phyloP scores from a whole-genome alignment of 2,113 vertebrate species.

The Siphamia tubifer region DNA sequence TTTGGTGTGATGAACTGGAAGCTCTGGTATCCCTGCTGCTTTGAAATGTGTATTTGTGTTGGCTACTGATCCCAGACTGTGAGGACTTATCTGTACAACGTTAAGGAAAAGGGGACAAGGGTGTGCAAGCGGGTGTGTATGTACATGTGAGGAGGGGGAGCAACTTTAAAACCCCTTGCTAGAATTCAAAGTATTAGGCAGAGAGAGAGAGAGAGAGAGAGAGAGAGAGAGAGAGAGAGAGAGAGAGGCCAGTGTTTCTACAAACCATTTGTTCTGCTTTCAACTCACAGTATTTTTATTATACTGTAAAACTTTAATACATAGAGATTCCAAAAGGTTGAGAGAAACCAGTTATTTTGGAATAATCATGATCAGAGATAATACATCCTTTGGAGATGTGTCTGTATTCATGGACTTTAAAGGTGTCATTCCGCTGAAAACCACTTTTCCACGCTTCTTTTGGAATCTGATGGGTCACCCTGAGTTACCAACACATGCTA shows the following conservation, averaged over 20 bases:
- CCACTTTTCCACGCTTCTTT: too few species aligned
- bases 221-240: too few species aligned
- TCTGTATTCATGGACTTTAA: too few species aligned
- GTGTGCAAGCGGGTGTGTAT: conserved; percentile 20
- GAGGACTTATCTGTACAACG: conserved; percentile 60
- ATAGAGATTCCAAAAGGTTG: not conserved
- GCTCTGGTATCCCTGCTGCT: conserved; percentile 62
- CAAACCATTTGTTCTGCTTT: conserved; percentile 20
- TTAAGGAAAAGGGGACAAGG: conserved; percentile 31
- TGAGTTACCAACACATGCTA: too few species aligned
- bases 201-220: too few species aligned
- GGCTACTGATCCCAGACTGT: conserved; percentile 57
- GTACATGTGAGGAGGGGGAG: not conserved
- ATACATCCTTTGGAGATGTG: too few species aligned
- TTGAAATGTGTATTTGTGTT: conserved; percentile 78
- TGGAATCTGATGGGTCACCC: too few species aligned
- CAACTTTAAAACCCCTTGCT: conserved; percentile 16
- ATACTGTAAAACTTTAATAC: not conserved
- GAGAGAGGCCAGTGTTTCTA: conserved; percentile 17
- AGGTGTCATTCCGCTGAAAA: too few species aligned
- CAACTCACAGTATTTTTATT: conserved; percentile 6
- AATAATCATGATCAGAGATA: too few species aligned
- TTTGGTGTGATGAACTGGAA: conserved; percentile 82
- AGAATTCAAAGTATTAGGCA: conserved; percentile 69
- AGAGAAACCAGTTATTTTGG: not conserved